Evolutionary conservation across 2,888 invertebrate genomes (phyloP).

Genomic region (Resseliella maxima): DNA sequence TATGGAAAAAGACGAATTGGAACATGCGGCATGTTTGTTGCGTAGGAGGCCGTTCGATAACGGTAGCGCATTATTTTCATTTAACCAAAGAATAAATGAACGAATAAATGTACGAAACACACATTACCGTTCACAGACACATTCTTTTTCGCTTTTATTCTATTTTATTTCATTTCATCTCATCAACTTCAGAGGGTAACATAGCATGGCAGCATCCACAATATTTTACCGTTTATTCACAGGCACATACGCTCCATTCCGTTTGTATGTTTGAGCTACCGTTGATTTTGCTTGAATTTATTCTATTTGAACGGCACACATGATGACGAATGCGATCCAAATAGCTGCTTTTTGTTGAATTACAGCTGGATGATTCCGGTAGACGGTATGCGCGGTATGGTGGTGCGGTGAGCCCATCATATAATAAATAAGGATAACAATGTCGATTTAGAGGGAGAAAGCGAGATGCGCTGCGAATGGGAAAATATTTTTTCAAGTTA

Average conservation of each 20-base stretch:
- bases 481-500: background rate
- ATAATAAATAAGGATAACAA: slow-evolving; percentile 6
- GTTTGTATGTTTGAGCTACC: background rate
- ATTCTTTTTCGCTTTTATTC: slow-evolving; percentile 40
- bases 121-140: slow-evolving; percentile 13
- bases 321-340: slow-evolving; percentile 39
- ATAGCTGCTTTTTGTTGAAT: background rate
- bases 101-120: background rate
- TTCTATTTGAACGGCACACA: background rate
- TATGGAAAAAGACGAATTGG: background rate
- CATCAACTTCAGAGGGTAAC: slow-evolving; percentile 16
- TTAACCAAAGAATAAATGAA: background rate
- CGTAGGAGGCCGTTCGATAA: slow-evolving; percentile 20
- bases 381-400: background rate
- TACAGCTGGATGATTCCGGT: slow-evolving; percentile 27
- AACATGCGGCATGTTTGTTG: background rate
- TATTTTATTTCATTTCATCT: too few species aligned
- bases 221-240: background rate
- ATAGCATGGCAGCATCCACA: background rate
- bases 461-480: background rate
- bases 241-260: background rate
- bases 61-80: background rate
- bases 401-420: background rate
- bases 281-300: background rate
- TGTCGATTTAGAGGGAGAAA: background rate